Conservation (phyloP, 2,797 vertebrate genomes). For the Vireo griseus region DNA sequence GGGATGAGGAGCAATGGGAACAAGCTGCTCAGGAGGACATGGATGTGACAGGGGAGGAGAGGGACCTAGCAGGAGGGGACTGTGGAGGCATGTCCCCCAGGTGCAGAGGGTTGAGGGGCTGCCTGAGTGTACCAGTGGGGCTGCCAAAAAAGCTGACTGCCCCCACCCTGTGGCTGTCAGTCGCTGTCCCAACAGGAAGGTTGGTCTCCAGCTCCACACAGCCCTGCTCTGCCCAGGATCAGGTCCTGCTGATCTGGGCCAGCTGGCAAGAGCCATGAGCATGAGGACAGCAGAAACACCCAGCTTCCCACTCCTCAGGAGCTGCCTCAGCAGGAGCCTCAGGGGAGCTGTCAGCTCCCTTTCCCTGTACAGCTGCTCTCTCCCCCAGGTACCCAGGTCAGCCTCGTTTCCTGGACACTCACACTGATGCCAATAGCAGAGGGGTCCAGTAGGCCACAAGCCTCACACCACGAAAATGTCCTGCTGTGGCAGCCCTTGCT, state of each 20-base stretch:
- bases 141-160: background rate
- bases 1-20: background rate
- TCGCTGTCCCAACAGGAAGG: background rate
- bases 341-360: background rate
- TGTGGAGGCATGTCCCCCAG: background rate
- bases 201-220: background rate
- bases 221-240: background rate
- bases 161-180: no score
- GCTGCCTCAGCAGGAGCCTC: background rate
- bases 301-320: background rate
- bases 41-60: background rate
- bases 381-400: fast-evolving
- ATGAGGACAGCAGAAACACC: background rate
- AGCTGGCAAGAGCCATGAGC: background rate
- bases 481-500: background rate
- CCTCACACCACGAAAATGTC: background rate
- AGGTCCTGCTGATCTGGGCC: background rate
- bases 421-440: fast-evolving
- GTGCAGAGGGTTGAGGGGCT: background rate
- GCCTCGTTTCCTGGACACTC: background rate
- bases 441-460: background rate
- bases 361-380: background rate
- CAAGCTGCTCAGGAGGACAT: background rate
- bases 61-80: background rate
- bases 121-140: no score